A percentile compares a stretch with the other conserved stretches of the same genome.
Evolutionary conservation across 2,888 invertebrate species (phyloP).

Genomic region (Zaprionus lineosus): DNA sequence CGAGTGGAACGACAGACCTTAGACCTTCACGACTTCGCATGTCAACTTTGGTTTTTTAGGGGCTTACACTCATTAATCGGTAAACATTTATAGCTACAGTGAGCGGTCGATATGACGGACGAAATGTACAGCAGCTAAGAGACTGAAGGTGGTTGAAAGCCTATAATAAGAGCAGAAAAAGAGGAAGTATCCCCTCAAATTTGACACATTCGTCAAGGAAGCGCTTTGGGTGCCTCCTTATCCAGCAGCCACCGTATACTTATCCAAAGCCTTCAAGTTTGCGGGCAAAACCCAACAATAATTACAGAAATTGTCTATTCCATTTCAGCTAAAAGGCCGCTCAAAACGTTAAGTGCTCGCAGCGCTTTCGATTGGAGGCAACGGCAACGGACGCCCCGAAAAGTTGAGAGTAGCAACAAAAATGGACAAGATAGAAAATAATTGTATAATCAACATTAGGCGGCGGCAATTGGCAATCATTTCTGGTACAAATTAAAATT

Average conservation of each 20-base stretch:
- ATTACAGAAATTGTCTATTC: constrained; percentile 61
- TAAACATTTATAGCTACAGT: constrained; percentile 7
- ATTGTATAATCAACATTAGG: constrained; percentile 68
- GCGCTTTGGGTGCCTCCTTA: too few species aligned
- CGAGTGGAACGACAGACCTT: neutral
- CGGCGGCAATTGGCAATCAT: constrained; percentile 69
- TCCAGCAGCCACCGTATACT: too few species aligned
- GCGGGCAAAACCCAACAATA: constrained; percentile 18
- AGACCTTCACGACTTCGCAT: constrained; percentile 24
- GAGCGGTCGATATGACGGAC: neutral
- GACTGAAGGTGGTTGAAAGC: too few species aligned
- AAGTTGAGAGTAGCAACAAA: neutral
- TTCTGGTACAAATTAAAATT: constrained; percentile 72
- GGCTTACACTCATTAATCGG: constrained; percentile 15
- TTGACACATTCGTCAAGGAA: too few species aligned
- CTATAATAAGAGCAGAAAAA: too few species aligned
- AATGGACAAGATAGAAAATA: constrained; percentile 5
- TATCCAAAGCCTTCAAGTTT: too few species aligned
- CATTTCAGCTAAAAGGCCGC: constrained; percentile 31
- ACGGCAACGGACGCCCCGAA: constrained; percentile 27
- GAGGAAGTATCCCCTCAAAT: too few species aligned
- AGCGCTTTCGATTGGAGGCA: constrained; percentile 56
- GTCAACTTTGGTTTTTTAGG: neutral
- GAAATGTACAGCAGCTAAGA: too few species aligned
- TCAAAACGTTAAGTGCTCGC: constrained; percentile 38